phyloP scores from a whole-genome alignment of 2,797 vertebrate genomes.

The Cuniculus paca region DNA sequence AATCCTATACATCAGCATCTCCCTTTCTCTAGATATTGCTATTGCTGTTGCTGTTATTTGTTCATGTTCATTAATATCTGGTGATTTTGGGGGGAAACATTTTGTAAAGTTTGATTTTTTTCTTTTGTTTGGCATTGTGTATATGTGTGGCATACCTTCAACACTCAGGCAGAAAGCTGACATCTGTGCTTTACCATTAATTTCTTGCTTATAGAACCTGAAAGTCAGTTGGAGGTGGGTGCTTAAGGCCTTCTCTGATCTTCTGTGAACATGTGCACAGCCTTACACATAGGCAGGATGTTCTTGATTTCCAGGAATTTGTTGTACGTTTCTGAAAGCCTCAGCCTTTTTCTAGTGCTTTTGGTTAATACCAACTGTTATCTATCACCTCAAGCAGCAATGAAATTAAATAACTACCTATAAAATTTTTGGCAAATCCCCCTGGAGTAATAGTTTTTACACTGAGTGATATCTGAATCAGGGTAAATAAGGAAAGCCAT shows the following conservation, averaged over 20 bases:
- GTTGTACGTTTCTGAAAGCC: neutral
- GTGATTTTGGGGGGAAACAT: neutral
- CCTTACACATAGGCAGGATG: neutral
- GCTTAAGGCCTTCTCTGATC: neutral
- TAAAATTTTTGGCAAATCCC: constrained; percentile 9
- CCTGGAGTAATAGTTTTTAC: neutral
- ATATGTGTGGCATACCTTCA: neutral
- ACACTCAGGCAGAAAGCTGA: neutral
- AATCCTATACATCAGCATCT: constrained; percentile 36
- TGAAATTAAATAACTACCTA: constrained; percentile 3
- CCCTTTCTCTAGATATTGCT: neutral
- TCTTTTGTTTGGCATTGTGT: neutral
- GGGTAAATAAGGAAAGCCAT: neutral
- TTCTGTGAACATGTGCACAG: constrained; percentile 1
- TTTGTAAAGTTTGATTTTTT: constrained; percentile 3
- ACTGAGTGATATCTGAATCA: neutral
- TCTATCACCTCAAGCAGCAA: neutral
- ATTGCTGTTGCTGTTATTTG: neutral
- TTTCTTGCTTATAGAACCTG: neutral
- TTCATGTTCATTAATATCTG: neutral
- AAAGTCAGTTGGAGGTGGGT: neutral
- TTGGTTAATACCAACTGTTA: neutral
- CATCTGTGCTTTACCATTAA: constrained; percentile 24
- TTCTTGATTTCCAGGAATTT: neutral
- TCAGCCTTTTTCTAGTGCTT: neutral